These are phyloP conservation scores for Tipula helvola DNA, from an alignment of 2,888 invertebrate species.

Conservation along the genomic window DNA sequence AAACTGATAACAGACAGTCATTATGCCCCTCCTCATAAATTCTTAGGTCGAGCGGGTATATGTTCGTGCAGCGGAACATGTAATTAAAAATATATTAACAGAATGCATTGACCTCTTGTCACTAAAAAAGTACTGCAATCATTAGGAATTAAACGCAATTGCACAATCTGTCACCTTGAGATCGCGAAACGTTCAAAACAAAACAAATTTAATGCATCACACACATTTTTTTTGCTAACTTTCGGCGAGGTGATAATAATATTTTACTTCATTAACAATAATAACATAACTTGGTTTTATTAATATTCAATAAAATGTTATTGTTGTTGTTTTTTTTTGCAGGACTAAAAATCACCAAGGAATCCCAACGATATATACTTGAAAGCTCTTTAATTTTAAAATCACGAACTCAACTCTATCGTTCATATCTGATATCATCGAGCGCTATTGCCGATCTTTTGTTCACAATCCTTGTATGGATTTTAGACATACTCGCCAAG, in stretches of 20 bases:
- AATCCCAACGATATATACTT: not conserved
- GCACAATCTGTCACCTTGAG: not conserved
- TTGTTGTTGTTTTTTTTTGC: not conserved
- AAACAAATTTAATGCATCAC: not conserved
- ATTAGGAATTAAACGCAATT: not conserved
- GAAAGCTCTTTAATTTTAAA: not conserved
- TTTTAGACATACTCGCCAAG: not conserved
- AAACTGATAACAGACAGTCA: too few relatives aligned
- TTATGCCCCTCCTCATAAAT: too few relatives aligned
- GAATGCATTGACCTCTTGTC: not conserved
- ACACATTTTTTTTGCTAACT: not conserved
- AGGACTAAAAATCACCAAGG: not conserved
- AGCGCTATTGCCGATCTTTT: not conserved
- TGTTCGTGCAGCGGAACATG: not conserved
- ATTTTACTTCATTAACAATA: not conserved
- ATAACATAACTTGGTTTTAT: not conserved
- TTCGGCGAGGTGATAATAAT: not conserved
- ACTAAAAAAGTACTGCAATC: not conserved
- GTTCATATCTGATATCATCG: not conserved
- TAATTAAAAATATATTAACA: not conserved
- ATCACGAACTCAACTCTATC: slow-evolving; percentile 5
- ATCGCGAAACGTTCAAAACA: not conserved
- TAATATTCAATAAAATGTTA: not conserved
- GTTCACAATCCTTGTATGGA: not conserved
- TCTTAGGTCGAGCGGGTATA: not conserved